Base-by-base conservation (phyloP, 92 coral and sea anemone genomes). In the Blastomussa wellsi region DNA sequence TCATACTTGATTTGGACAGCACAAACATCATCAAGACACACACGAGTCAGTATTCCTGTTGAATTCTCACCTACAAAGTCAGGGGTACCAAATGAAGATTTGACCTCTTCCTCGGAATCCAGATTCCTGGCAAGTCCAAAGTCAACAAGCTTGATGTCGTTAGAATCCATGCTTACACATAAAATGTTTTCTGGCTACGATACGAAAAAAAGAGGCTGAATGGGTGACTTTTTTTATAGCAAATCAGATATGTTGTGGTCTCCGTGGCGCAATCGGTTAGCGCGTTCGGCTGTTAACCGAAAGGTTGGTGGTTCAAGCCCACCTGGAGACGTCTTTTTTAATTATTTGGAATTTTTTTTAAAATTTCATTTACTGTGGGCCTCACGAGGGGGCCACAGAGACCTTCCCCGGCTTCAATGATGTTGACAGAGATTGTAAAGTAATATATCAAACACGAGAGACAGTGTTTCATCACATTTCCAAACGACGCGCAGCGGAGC, bases 211-310 rank as follows among this genome's bases (percentile, higher is more conserved):
- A 55, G 14, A 42, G 20, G 49, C 22, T 5, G 44, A 3, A 39
- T 39, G 7, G 37, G 2, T 24, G 13, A 0, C 1, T 62, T 4
- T 0, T 26, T 62, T 22, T 24, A 59, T 62, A 9, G 1, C 17
- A 12, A 11, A 0, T 5, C 0, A 17, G 26, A 1, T 4, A 37
- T 17, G 12, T 0, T 13, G 14, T 9, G 42, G 94, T 86, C 94
- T 91, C 92, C 88, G 90, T 91, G 94, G 92, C 94, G 94, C 94
- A 91, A 91, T 91, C 86, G 93, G 93, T 92, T 90, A 92, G 95
- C 95, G 95, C 95, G 93, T 92, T 92, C 91, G 95, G 93, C 95
- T 92, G 95, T 92, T 92, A 92, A 92, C 93, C 95, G 93, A 90
- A 92, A 90, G 91, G 91, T 92, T 92, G 93, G 91, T 90, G 93